Base-by-base conservation (phyloP, 2,888 invertebrate species). In the Imbricaverruca yamaguchii region DNA sequence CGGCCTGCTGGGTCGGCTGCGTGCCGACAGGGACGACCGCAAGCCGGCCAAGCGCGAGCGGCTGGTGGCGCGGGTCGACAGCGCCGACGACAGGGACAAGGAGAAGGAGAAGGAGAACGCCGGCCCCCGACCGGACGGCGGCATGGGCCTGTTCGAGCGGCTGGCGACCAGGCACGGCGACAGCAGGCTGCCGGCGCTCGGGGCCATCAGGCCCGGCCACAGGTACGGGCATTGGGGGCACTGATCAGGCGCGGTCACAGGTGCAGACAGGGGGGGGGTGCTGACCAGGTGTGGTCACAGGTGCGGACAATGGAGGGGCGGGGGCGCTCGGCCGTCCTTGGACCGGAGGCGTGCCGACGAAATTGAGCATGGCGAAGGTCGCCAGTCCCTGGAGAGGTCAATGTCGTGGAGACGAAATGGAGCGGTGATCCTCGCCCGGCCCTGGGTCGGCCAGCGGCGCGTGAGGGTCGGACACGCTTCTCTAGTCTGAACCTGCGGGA, bases 91-190 rank as follows among this genome's bases (percentile, higher is more conserved):
- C 13, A 1, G 21, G 4, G 69, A 69, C 39, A 69, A 69, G 69
- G 69, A 69, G 69, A 69, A 69, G 23, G 69, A 69, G 69, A 69
- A 69, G 69, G 69, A 69, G 69, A 69, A 69, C 69, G 69, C 69
- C 25, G 69, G 69, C 39, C 69, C 69, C 12, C 69, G 69, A 1
- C 13, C 69, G 1, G 69, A 69, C 13, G 25, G 39, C 25, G 39
- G 13, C 0, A 25, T 39, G 6, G 39, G 69, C 25, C 8, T 69
- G 69, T 69, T 69, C 39, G 69, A 69, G 23, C 25, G 69, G 69
- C 69, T 69, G 69, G 39, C 69, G 39, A 0, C 69, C 12, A 9
- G 69, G 25, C 25, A 39, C 69, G 39, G 69, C 12, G 69, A 69
- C 39, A 13, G 69, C 15, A 15, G 39, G 39, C 69, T 69, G 39